Conservation (phyloP, 2,888 invertebrate species). For the Cistogaster globosa region DNA sequence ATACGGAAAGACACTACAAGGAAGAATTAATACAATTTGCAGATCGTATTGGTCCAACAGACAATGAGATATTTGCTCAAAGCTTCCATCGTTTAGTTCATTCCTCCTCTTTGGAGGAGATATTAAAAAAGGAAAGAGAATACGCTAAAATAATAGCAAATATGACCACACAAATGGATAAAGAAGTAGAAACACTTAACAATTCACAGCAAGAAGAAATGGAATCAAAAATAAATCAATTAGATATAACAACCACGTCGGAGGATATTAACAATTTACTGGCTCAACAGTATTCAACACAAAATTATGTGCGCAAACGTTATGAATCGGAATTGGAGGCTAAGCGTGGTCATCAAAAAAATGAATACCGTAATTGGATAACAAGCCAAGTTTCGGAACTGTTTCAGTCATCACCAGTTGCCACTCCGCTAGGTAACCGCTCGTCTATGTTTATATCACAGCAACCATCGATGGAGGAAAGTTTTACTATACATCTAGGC, state of each 20-base stretch:
- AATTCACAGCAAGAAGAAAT: constrained; percentile 94
- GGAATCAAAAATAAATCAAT: constrained; percentile 91
- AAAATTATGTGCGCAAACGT: constrained; percentile 92
- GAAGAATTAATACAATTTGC: constrained; percentile 93
- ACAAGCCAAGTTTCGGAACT: constrained; percentile 83
- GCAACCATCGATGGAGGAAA: constrained; percentile 90
- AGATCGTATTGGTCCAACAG: constrained; percentile 90
- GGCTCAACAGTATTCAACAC: constrained; percentile 91
- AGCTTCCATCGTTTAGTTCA: constrained; percentile 87
- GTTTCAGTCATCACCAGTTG: constrained; percentile 79
- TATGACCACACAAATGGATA: constrained; percentile 89
- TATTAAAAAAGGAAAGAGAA: constrained; percentile 93
- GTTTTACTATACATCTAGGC: constrained; percentile 98
- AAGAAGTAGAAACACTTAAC: constrained; percentile 88
- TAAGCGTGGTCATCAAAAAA: constrained; percentile 91
- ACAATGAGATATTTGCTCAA: constrained; percentile 88
- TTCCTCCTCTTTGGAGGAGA: constrained; percentile 93
- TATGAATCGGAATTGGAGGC: constrained; percentile 94
- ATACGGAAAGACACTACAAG: constrained; percentile 91
- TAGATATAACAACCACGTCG: constrained; percentile 89
- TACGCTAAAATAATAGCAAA: constrained; percentile 92
- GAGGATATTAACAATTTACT: constrained; percentile 92
- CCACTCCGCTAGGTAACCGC: constrained; percentile 81
- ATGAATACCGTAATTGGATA: constrained; percentile 95
- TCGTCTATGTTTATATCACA: constrained; percentile 83